Evolutionary conservation across 1,140 invertebrate genomes (phyloP), one percentile per base, ranked within the genome.

Genomic region (Whitmania pigra): DNA sequence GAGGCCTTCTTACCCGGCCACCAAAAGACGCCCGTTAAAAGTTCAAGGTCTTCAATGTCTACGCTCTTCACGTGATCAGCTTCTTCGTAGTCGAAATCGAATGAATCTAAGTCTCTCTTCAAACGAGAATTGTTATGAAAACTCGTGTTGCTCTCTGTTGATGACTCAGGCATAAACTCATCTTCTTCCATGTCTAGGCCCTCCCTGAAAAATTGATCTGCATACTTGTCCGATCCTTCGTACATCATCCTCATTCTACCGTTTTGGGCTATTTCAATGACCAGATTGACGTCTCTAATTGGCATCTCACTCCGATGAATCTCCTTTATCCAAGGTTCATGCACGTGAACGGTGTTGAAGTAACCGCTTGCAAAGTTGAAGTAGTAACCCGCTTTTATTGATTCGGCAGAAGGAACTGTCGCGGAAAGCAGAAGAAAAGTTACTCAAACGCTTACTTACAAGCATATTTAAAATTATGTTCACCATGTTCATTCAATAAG

Each of bases 241-340:
- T 63, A 63, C 29, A 63, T 63, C 22, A 63, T 31, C 57, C 29
- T 63, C 57, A 63, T 25, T 31, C 29, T 22, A 63, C 57, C 57
- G 6, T 63, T 22, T 13, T 63, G 57, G 29, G 29, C 29, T 4
- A 63, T 63, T 0, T 63, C 57, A 20, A 63, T 31, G 1, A 31
- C 57, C 22, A 63, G 57, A 13, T 63, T 31, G 29, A 63, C 57
- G 29, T 25, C 22, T 63, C 57, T 63, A 17, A 49, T 17, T 49
- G 43, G 43, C 57, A 0, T 63, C 7, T 3, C 11, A 31, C 22
- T 63, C 57, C 20, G 4, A 18, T 25, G 11, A 6, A 9, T 7
- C 9, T 63, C 57, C 15, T 63, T 63, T 13, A 22, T 63, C 29
- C 22, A 63, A 13, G 57, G 57, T 7, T 63, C 29, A 15, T 63